phyloP scores from a whole-genome alignment of 1,140 invertebrate genomes.

The Zophobas morio region DNA sequence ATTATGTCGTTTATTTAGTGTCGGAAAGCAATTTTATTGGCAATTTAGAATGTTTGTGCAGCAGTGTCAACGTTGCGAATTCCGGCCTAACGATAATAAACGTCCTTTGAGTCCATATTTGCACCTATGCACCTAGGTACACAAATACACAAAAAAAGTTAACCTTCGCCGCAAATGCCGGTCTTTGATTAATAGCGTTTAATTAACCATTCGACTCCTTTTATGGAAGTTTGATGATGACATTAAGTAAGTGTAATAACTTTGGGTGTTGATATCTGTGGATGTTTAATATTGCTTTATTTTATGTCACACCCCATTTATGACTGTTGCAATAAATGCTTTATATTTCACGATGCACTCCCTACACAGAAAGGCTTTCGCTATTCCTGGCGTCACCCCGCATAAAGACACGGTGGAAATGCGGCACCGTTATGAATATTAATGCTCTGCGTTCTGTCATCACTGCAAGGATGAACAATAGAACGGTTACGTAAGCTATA shows the following conservation, averaged over 20 bases:
- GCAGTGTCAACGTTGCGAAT: slow-evolving; percentile 7
- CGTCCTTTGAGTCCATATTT: too few relatives aligned
- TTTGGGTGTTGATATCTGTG: neutral
- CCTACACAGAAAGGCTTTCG: slow-evolving; percentile 30
- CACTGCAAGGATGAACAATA: slow-evolving; percentile 42
- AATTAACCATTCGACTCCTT: too few relatives aligned
- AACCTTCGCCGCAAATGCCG: too few relatives aligned
- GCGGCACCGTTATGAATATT: slow-evolving; percentile 46
- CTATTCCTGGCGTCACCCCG: slow-evolving; percentile 24
- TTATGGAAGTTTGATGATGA: too few relatives aligned
- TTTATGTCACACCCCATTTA: slow-evolving; percentile 7
- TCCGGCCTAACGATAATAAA: neutral
- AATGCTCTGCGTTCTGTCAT: slow-evolving; percentile 36
- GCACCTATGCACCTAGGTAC: too few relatives aligned
- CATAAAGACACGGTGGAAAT: slow-evolving; percentile 41
- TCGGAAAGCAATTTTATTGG: slow-evolving; percentile 59
- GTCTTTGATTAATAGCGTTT: too few relatives aligned
- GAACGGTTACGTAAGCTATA: slow-evolving; percentile 26
- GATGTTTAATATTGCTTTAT: slow-evolving; percentile 11
- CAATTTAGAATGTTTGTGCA: slow-evolving; percentile 58
- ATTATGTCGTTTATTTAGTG: slow-evolving; percentile 61
- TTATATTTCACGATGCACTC: slow-evolving; percentile 28
- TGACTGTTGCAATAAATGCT: slow-evolving; percentile 23
- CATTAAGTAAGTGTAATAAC: neutral
- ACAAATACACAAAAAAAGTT: too few relatives aligned